phyloP scores from a whole-genome alignment of 2,797 vertebrate genomes.

The Epinephelus malabaricus region DNA sequence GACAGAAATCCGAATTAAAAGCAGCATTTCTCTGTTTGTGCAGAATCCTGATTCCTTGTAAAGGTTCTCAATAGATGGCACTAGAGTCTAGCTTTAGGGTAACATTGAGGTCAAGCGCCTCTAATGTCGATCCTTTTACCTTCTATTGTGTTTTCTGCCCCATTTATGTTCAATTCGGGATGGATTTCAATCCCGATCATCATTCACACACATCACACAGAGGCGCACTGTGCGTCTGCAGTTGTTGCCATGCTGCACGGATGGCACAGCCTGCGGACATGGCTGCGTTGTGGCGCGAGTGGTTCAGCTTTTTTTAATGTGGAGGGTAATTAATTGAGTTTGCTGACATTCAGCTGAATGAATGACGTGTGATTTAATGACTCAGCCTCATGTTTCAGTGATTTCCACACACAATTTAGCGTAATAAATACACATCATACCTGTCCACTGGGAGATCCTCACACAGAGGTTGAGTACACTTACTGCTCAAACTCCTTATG shows the following conservation, averaged over 20 bases:
- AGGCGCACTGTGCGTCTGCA: constrained; percentile 22
- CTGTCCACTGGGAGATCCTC: constrained; percentile 58
- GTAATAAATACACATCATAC: constrained; percentile 57
- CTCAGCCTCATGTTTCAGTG: constrained; percentile 35
- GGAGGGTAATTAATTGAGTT: constrained; percentile 30
- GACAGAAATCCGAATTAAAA: constrained; percentile 3
- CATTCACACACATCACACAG: constrained; percentile 17
- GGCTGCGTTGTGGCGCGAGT: constrained; percentile 30
- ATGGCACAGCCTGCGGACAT: constrained; percentile 32
- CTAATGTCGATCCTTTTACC: constrained; percentile 66
- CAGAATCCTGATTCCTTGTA: constrained; percentile 71
- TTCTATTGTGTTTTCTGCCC: constrained; percentile 51
- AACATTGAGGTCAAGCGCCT: constrained; percentile 85
- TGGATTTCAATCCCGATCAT: constrained; percentile 33
- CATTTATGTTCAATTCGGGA: constrained; percentile 16
- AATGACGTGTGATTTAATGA: constrained; percentile 41
- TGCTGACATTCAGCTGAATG: constrained; percentile 48
- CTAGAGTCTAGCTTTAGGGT: constrained; percentile 93
- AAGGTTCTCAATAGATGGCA: constrained; percentile 95
- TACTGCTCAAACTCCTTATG: constrained; percentile 71
- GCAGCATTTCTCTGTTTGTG: constrained; percentile 46
- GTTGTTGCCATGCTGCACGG: constrained; percentile 7
- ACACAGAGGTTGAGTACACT: constrained; percentile 75
- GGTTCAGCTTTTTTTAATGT: background rate
- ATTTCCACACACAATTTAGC: constrained; percentile 50